A percentile compares a stretch with the other conserved stretches of the same genome.
These are phyloP conservation scores for Steinernema khuongi DNA, from an alignment of 1,140 invertebrate genomes.

Conservation along the genomic window DNA sequence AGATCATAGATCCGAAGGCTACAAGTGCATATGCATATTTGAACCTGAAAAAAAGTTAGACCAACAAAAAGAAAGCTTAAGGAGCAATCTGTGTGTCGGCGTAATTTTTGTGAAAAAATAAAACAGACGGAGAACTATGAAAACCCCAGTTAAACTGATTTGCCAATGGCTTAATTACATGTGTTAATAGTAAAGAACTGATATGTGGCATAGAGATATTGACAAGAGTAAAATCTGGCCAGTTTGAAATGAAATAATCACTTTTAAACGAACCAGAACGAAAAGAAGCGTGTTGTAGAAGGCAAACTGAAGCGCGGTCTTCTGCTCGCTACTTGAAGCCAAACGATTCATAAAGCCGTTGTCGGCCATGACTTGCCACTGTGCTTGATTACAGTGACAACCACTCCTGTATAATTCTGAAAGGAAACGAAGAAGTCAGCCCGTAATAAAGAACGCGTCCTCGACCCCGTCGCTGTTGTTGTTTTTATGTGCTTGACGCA, in stretches of 20 bases:
- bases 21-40: background rate
- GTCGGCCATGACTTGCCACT: conserved; percentile 13
- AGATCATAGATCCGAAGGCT: background rate
- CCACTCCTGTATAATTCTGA: background rate
- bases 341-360: conserved; percentile 27
- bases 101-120: no score
- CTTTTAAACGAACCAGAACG: conserved; percentile 32
- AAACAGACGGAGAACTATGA: no score
- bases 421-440: background rate
- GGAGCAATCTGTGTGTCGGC: no score
- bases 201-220: background rate
- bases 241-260: background rate
- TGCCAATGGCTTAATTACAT: no score
- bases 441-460: background rate
- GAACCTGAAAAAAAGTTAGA: no score
- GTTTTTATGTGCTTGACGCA: background rate
- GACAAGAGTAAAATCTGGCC: background rate
- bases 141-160: no score
- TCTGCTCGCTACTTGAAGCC: conserved; percentile 23
- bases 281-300: conserved; percentile 37
- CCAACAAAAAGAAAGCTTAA: no score
- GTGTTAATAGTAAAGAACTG: no score
- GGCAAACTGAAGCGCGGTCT: conserved; percentile 31
- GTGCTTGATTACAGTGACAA: background rate
- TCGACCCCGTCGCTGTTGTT: background rate